These are phyloP conservation scores for Acanthochromis polyacanthus DNA, from an alignment of 2,113 vertebrate species.

Conservation along the genomic window DNA sequence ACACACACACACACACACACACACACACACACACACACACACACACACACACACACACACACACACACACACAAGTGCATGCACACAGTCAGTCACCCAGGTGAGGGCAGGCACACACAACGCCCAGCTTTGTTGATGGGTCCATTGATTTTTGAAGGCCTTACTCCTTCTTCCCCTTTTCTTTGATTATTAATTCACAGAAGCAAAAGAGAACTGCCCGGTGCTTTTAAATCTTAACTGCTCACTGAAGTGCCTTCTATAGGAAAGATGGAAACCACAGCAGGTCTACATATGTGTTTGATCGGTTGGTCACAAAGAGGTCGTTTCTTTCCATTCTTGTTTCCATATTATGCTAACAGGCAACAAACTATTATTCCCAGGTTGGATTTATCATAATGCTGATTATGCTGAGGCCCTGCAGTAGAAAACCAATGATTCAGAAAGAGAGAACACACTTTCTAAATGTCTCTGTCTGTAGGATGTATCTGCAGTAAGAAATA, in stretches of 20 bases:
- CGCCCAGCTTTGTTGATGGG: constrained; percentile 54
- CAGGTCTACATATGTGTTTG: constrained; percentile 21
- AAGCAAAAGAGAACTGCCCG: constrained; percentile 80
- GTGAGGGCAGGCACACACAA: constrained; percentile 54
- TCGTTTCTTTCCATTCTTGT: not conserved
- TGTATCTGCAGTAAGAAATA: constrained; percentile 16
- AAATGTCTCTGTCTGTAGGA: constrained; percentile 8
- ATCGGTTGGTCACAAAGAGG: constrained; percentile 8
- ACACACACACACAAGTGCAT: constrained; percentile 20
- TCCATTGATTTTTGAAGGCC: constrained; percentile 78
- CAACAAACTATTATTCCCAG: fast-evolving
- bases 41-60: constrained; percentile 34
- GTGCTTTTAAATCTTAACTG: constrained; percentile 77
- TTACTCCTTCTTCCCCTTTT: constrained; percentile 70
- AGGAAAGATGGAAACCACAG: constrained; percentile 30
- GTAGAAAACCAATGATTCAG: not conserved
- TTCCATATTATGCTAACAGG: not conserved
- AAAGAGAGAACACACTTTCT: not conserved
- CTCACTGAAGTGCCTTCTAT: constrained; percentile 59
- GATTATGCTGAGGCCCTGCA: not conserved
- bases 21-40: constrained; percentile 34
- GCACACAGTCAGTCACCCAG: constrained; percentile 52
- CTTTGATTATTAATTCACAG: constrained; percentile 85
- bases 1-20: constrained; percentile 37
- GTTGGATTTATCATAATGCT: not conserved